Evolutionary conservation across 2,888 invertebrate genomes (phyloP), one percentile per base, ranked within the genome.

Genomic region (Sphecodes monilicornis): DNA sequence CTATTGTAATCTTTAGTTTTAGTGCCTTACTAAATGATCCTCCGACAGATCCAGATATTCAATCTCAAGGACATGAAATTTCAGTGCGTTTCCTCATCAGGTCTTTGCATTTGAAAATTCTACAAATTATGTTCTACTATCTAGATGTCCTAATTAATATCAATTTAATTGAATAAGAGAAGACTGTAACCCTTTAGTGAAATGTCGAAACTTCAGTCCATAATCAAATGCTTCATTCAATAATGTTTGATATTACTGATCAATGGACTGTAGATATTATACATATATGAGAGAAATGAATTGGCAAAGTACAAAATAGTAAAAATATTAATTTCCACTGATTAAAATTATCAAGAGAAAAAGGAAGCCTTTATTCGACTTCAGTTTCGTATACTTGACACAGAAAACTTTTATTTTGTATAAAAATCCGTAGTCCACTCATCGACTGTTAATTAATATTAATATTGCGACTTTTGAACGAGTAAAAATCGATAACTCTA

Each of bases 281-380:
- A 13, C 3, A 57, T 16, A 4, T 16, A 13, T 13, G 26, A 5
- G 5, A 57, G 26, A 6, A 57, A 26, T 26, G 57, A 57, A 57
- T 26, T 13, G 26, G 10, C 5, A 5, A 16, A 57, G 13, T 5
- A 29, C 26, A 16, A 29, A 16, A 26, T 5, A 57, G 5, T 57
- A 29, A 29, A 54, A 54, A n/a, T 54, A 54, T n/a, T 54, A 54
- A n/a, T 54, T n/a, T n/a, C n/a, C 54, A 54, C n/a, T 54, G 54
- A 54, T 54, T n/a, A n/a, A 54, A 26, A 57, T 57, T 26, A 11
- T 26, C 13, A 57, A 26, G 3, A 16, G 26, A 57, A 16, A 3
- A 54, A n/a, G n/a, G 54, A n/a, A 0, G 2, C 11, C 11, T 41
- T 13, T 41, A 10, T 41, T 41, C 3, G 11, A 41, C 11, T 41